Conservation (phyloP, 2,113 vertebrate species). For the Microtus oregoni region DNA sequence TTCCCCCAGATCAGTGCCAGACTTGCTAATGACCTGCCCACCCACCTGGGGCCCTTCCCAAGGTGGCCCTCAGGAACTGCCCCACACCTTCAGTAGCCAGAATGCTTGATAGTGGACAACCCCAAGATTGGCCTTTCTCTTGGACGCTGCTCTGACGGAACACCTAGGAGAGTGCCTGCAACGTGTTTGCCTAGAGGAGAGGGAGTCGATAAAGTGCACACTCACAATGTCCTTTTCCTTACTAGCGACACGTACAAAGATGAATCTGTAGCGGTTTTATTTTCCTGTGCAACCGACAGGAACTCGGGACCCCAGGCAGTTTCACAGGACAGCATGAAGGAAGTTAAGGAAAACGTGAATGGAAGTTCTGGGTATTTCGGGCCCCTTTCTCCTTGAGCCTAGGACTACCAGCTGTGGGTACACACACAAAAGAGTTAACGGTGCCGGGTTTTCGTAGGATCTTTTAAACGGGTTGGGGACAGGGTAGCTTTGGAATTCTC, state of each 20-base stretch:
- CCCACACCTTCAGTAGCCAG: slow-evolving; percentile 41
- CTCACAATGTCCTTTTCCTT: neutral
- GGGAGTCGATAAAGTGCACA: neutral
- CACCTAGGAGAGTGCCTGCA: neutral
- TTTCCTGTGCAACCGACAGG: neutral
- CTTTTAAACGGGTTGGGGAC: slow-evolving; percentile 73
- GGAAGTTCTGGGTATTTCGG: slow-evolving; percentile 67
- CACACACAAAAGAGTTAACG: slow-evolving; percentile 50
- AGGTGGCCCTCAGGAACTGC: slow-evolving; percentile 68
- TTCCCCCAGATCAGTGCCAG: slow-evolving; percentile 62
- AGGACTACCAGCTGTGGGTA: slow-evolving; percentile 56
- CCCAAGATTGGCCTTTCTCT: neutral
- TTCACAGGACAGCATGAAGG: slow-evolving; percentile 1
- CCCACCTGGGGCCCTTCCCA: slow-evolving; percentile 76
- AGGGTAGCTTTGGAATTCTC: slow-evolving; percentile 43
- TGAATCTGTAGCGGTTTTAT: slow-evolving; percentile 4
- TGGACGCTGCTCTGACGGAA: neutral
- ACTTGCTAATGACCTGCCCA: slow-evolving; percentile 80
- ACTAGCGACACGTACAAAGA: neutral
- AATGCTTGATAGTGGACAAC: neutral
- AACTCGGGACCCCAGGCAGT: slow-evolving; percentile 5
- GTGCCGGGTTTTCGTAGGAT: slow-evolving; percentile 60
- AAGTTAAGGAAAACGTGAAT: slow-evolving; percentile 69
- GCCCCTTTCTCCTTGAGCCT: neutral
- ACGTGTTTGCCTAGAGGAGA: slow-evolving; percentile 18